A percentile compares a stretch with the other conserved stretches of the same genome.
phyloP scores from a whole-genome alignment of 2,113 vertebrate species.

The Pimephales promelas region DNA sequence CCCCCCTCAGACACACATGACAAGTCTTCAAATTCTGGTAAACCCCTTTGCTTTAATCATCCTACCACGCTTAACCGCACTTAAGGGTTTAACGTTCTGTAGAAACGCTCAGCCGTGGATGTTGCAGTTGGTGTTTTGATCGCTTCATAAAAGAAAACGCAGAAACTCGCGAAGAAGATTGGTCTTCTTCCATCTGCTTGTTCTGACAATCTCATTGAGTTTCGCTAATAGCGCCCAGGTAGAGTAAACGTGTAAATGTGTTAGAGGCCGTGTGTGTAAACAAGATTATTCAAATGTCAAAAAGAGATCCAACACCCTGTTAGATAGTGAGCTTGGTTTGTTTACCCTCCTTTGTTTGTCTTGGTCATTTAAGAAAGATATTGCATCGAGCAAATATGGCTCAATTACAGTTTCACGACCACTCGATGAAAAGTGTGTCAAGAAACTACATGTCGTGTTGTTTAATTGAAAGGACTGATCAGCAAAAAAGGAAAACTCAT shows the following conservation, averaged over 20 bases:
- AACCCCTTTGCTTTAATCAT: constrained; percentile 55
- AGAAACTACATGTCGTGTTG: neutral
- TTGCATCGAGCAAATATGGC: constrained; percentile 8
- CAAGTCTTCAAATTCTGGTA: constrained; percentile 41
- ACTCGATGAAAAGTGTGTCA: neutral
- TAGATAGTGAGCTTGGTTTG: constrained; percentile 19
- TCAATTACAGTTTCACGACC: constrained; percentile 27
- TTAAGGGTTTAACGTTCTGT: constrained; percentile 22
- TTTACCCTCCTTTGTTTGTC: constrained; percentile 28
- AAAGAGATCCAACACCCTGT: constrained; percentile 22
- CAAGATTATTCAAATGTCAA: constrained; percentile 37
- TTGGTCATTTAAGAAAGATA: constrained; percentile 18
- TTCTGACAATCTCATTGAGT: neutral
- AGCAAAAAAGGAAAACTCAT: neutral
- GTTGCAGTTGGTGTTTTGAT: neutral
- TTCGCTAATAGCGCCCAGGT: constrained; percentile 3
- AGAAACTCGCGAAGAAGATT: neutral
- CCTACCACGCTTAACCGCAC: constrained; percentile 45
- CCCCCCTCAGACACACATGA: constrained; percentile 42
- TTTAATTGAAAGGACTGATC: neutral
- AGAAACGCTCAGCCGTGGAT: neutral
- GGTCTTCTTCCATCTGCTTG: neutral
- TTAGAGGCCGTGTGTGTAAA: constrained; percentile 33
- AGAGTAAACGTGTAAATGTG: constrained; percentile 28
- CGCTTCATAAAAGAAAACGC: neutral